phyloP scores from a whole-genome alignment of 2,888 invertebrate species.

The Malacosoma neustria region DNA sequence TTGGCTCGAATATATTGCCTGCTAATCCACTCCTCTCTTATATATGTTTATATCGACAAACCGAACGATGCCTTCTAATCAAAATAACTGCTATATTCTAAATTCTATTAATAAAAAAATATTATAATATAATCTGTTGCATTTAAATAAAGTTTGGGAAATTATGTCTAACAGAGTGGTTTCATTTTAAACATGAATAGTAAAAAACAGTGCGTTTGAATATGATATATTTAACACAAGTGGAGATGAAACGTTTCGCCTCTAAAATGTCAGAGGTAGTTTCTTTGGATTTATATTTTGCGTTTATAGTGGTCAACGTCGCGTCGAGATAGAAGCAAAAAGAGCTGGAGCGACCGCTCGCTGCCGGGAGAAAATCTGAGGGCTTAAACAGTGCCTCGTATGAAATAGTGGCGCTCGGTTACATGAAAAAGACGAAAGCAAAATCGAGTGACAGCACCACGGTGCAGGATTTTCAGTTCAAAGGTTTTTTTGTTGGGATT shows the following conservation, averaged over 20 bases:
- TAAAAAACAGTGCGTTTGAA: no score
- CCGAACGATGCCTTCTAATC: no score
- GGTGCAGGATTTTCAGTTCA: conserved; percentile 63
- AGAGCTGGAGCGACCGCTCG: conserved; percentile 49
- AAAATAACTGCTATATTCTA: no score
- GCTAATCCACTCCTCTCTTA: no score
- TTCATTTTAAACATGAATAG: no score
- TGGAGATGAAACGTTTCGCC: conserved; percentile 63
- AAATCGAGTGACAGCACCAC: conserved; percentile 71
- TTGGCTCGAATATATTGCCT: no score
- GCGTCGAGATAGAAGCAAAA: conserved; percentile 61
- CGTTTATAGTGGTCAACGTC: conserved; percentile 69
- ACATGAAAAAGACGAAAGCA: conserved; percentile 74
- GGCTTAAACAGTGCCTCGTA: conserved; percentile 73
- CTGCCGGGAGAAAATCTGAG: conserved; percentile 70
- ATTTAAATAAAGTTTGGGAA: no score
- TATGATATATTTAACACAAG: conserved; percentile 42
- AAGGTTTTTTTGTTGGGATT: conserved; percentile 65
- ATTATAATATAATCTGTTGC: no score
- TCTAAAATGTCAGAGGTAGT: conserved; percentile 70
- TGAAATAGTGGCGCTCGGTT: conserved; percentile 72
- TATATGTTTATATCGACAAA: no score
- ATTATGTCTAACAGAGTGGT: no score
- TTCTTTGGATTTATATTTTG: conserved; percentile 72
- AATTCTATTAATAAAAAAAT: no score